A percentile compares a stretch with the other conserved stretches of the same genome.
These are phyloP conservation scores for Blennius ocellaris DNA, from an alignment of 2,113 vertebrate genomes.

Conservation along the genomic window DNA sequence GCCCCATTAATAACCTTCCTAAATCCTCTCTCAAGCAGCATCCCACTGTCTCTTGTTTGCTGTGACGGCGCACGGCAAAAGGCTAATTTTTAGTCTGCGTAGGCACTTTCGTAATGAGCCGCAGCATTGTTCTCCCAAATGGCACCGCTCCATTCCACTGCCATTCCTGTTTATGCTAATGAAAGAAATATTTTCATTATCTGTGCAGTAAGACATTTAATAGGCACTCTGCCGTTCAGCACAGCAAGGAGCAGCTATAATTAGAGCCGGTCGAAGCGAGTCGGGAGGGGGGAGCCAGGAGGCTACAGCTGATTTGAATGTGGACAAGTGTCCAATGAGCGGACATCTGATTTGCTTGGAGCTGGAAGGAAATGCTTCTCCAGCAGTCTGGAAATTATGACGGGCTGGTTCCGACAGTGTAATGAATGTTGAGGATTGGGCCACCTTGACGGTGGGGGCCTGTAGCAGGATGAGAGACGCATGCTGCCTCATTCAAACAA, in stretches of 20 bases:
- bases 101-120: conserved; percentile 31
- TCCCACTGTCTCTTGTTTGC: conserved; percentile 35
- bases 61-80: conserved; percentile 1
- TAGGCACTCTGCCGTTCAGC: conserved; percentile 49
- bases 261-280: conserved; percentile 38
- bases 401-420: conserved; percentile 19
- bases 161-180: conserved; percentile 48
- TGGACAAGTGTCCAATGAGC: conserved; percentile 55
- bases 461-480: background rate
- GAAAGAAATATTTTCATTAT: conserved; percentile 68
- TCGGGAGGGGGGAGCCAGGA: conserved; percentile 31
- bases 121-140: conserved; percentile 39
- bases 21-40: conserved; percentile 16
- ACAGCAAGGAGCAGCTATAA: conserved; percentile 42
- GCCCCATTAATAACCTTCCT: conserved; percentile 20
- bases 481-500: background rate
- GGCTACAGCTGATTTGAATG: conserved; percentile 53
- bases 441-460: background rate
- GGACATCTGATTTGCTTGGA: conserved; percentile 33
- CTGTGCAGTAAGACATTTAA: conserved; percentile 65
- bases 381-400: conserved; percentile 31
- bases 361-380: conserved; percentile 40
- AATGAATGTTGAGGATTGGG: conserved; percentile 10
- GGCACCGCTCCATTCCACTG: conserved; percentile 21
- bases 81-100: conserved; percentile 3